Evolutionary conservation across 2,888 invertebrate species (phyloP).

Genomic region (Cremastinae sp.): DNA sequence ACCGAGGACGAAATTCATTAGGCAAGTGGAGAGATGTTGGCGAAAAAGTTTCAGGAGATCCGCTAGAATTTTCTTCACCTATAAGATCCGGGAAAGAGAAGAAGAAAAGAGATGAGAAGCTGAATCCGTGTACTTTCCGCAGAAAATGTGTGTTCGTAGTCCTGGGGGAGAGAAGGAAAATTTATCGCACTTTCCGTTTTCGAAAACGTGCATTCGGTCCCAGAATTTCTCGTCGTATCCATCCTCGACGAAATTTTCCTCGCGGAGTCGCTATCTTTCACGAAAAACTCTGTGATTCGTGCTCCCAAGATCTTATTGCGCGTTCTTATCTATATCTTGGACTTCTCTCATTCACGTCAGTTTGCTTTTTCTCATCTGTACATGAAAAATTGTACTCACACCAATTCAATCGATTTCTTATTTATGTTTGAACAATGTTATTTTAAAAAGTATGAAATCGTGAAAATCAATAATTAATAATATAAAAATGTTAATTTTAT

Average conservation of each 20-base stretch:
- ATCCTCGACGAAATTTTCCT: constrained; percentile 27
- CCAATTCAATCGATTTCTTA: too few species aligned
- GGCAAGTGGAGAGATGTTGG: constrained; percentile 49
- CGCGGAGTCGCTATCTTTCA: constrained; percentile 55
- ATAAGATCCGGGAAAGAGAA: neutral
- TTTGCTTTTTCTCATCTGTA: neutral
- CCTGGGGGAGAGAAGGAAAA: constrained; percentile 55
- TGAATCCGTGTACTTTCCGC: constrained; percentile 35
- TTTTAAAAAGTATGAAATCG: too few species aligned
- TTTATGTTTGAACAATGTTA: too few species aligned
- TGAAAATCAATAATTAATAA: too few species aligned
- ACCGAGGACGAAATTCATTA: constrained; percentile 62
- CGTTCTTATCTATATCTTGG: neutral
- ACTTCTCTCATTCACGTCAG: constrained; percentile 48
- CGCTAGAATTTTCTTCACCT: constrained; percentile 6
- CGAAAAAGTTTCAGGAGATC: constrained; percentile 43
- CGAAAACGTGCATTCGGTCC: constrained; percentile 41
- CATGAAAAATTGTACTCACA: too few species aligned
- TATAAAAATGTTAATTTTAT: too few species aligned
- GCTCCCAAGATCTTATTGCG: constrained; percentile 50
- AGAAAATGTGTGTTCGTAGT: constrained; percentile 55
- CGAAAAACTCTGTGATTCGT: constrained; percentile 54
- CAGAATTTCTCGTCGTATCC: constrained; percentile 29
- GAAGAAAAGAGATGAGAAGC: neutral
- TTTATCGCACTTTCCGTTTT: constrained; percentile 62